phyloP scores from a whole-genome alignment of 2,113 vertebrate species.

The Hemichromis elongatus region DNA sequence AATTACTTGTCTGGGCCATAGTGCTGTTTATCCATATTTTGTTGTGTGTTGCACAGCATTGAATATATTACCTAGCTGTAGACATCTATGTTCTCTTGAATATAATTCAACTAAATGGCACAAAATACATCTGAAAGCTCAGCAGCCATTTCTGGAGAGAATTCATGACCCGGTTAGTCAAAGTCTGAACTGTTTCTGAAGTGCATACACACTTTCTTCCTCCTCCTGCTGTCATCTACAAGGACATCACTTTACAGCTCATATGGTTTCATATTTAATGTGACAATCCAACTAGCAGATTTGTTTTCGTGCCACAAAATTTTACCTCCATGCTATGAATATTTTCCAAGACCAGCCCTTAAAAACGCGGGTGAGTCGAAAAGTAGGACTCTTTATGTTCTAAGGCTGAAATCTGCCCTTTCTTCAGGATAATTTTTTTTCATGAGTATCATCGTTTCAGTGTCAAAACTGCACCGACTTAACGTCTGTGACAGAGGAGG shows the following conservation, averaged over 20 bases:
- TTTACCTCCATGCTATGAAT: not conserved
- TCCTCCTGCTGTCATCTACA: not conserved
- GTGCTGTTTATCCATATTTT: not conserved
- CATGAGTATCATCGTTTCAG: not conserved
- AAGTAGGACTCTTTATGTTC: rapidly evolving
- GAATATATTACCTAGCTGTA: not conserved
- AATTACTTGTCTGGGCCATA: not conserved
- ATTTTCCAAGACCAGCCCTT: not conserved
- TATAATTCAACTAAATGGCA: not conserved
- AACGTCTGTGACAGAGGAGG: not conserved
- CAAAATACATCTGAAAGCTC: not conserved
- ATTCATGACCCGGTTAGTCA: not conserved
- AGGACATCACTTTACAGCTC: not conserved
- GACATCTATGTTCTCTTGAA: not conserved
- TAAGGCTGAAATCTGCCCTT: not conserved
- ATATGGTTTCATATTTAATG: not conserved
- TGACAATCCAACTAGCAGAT: not conserved
- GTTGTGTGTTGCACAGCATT: not conserved
- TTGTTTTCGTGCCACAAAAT: not conserved
- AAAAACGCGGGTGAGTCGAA: not conserved
- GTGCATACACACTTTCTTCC: not conserved
- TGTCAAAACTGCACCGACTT: not conserved
- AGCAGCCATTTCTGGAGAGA: not conserved
- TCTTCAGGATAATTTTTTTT: rapidly evolving
- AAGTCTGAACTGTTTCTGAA: not conserved